Conservation (phyloP, 2,113 vertebrate genomes). For the Carollia perspicillata region DNA sequence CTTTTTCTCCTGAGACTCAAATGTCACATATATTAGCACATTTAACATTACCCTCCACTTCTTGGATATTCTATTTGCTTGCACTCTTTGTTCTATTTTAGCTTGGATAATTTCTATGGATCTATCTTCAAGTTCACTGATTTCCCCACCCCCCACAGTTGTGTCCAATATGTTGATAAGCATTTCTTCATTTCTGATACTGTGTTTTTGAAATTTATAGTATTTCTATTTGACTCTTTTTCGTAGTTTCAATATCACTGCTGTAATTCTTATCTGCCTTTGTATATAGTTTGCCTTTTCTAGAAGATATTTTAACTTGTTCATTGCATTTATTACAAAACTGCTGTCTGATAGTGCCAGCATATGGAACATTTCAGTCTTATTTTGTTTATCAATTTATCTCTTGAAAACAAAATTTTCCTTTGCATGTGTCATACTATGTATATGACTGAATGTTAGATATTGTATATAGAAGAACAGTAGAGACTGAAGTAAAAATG, state of each 20-base stretch:
- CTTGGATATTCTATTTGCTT: neutral
- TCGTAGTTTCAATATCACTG: neutral
- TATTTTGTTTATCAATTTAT: no score
- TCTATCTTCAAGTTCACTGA: neutral
- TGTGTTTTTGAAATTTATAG: neutral
- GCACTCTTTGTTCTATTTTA: neutral
- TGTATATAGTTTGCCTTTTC: no score
- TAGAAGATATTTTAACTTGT: no score
- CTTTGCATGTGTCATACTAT: no score
- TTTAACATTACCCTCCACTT: neutral
- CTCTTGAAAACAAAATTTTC: no score
- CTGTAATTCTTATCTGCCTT: no score
- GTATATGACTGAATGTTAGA: no score
- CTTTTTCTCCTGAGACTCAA: neutral
- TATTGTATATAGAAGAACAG: no score
- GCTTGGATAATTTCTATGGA: neutral
- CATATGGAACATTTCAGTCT: no score
- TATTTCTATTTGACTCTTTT: neutral
- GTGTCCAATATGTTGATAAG: neutral
- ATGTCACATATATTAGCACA: neutral
- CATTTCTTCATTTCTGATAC: neutral
- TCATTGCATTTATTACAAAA: no score
- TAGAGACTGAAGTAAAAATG: no score
- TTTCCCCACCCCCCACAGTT: neutral
- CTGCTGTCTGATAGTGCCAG: no score